Conservation (phyloP, 1,140 invertebrate genomes). For the Anagrus nilaparvatae region DNA sequence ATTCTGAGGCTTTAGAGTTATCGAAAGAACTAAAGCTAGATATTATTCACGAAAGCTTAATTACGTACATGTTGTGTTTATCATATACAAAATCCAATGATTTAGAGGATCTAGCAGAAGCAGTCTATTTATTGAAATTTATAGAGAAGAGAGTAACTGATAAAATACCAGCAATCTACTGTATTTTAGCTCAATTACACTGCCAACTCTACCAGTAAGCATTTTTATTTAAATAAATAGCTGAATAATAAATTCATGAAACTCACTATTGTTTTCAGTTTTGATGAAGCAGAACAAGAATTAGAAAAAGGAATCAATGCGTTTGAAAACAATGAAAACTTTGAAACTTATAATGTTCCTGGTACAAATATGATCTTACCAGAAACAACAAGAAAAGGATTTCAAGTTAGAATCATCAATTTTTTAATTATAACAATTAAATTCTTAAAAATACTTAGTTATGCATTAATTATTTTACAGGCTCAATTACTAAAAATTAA, state of each 20-base stretch:
- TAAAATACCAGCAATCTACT: slow-evolving; percentile 21
- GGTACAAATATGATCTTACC: slow-evolving; percentile 16
- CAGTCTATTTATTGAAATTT: slow-evolving; percentile 11
- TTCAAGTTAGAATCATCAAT: neutral
- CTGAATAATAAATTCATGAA: neutral
- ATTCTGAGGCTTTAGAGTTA: neutral
- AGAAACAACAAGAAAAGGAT: slow-evolving; percentile 16
- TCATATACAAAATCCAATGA: slow-evolving; percentile 14
- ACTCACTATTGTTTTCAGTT: slow-evolving; percentile 17
- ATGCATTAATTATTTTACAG: slow-evolving; percentile 14
- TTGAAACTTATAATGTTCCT: slow-evolving; percentile 20
- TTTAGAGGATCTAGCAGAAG: slow-evolving; percentile 19
- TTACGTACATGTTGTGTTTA: slow-evolving; percentile 22
- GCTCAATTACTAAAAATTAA: slow-evolving; percentile 17
- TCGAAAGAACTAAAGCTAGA: neutral
- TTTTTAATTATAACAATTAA: neutral
- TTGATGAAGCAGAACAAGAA: slow-evolving; percentile 17
- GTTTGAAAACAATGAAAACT: slow-evolving; percentile 11
- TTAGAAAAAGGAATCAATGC: slow-evolving; percentile 17
- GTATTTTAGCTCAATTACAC: slow-evolving; percentile 20
- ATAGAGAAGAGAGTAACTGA: slow-evolving; percentile 13
- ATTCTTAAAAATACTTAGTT: neutral
- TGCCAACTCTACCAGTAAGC: slow-evolving; percentile 22
- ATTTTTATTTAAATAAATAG: neutral
- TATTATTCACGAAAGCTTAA: neutral